Evolutionary conservation across 2,113 vertebrate genomes (phyloP).

Genomic region (Anoplopoma fimbria): DNA sequence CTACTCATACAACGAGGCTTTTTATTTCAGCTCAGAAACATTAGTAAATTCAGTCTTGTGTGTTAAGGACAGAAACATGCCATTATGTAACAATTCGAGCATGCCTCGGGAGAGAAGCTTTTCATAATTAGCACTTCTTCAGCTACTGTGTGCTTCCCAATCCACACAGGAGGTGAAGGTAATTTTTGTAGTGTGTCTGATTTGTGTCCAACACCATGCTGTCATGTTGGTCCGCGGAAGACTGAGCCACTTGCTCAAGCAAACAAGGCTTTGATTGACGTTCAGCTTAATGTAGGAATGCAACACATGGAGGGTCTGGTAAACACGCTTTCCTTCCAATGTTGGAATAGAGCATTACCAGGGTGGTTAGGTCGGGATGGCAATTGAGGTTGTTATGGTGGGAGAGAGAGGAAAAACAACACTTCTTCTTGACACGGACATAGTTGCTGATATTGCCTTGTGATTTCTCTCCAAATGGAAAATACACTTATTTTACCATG

Average conservation of each 20-base stretch:
- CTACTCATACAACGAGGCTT: slow-evolving; percentile 3
- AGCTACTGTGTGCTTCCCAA: not conserved
- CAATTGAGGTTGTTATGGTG: slow-evolving; percentile 38
- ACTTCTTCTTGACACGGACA: slow-evolving; percentile 39
- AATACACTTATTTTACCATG: not conserved
- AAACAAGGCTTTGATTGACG: slow-evolving; percentile 63
- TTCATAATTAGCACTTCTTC: not conserved
- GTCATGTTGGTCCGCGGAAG: slow-evolving; percentile 23
- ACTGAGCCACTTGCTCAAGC: slow-evolving; percentile 15
- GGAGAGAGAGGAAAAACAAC: slow-evolving; percentile 49
- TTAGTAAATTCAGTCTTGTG: not conserved
- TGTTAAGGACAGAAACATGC: slow-evolving; percentile 9
- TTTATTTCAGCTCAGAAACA: slow-evolving; percentile 1
- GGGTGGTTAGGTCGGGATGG: slow-evolving; percentile 39
- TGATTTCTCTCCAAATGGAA: slow-evolving; percentile 28
- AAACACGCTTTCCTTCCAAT: slow-evolving; percentile 55
- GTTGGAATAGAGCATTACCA: slow-evolving; percentile 28
- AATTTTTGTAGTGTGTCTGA: slow-evolving; percentile 9
- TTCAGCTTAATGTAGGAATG: slow-evolving; percentile 44
- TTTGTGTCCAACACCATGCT: slow-evolving; percentile 39
- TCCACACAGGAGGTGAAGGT: not conserved
- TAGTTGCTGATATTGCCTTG: slow-evolving; percentile 39
- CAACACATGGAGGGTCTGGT: slow-evolving; percentile 54
- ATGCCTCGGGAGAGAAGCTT: not conserved
- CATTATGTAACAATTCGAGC: not conserved